phyloP scores from a whole-genome alignment of 92 coral and sea anemone species.

The Scolanthus callimorphus region DNA sequence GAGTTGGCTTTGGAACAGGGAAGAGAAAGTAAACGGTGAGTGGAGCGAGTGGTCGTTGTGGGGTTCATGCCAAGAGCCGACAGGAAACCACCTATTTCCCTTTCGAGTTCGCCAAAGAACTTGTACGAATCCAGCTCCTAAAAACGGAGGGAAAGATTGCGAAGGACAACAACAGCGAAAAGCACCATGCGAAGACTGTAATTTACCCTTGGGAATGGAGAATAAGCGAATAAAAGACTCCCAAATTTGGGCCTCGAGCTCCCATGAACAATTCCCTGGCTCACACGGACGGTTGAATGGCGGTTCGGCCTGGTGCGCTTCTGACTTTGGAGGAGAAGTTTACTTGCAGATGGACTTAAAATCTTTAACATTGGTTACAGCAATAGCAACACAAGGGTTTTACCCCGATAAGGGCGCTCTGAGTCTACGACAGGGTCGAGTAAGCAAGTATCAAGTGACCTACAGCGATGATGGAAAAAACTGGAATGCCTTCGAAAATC shows the following conservation, averaged over 20 bases:
- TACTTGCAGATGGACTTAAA: slow-evolving; percentile 74
- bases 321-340: slow-evolving; percentile 30
- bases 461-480: slow-evolving; percentile 67
- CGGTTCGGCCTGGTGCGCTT: slow-evolving; percentile 83
- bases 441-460: slow-evolving; percentile 71
- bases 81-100: slow-evolving; percentile 35
- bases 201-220: slow-evolving; percentile 70
- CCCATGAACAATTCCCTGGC: slow-evolving; percentile 69
- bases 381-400: slow-evolving; percentile 83
- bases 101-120: slow-evolving; percentile 61
- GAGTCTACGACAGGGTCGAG: slow-evolving; percentile 74
- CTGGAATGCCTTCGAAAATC: slow-evolving; percentile 56
- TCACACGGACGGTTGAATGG: slow-evolving; percentile 60
- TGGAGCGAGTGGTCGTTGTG: slow-evolving; percentile 80
- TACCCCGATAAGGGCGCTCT: slow-evolving; percentile 45
- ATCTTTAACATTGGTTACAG: slow-evolving; percentile 51
- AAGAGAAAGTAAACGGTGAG: slow-evolving; percentile 59
- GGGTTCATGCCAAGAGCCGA: slow-evolving; percentile 62
- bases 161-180: slow-evolving; percentile 53
- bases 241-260: slow-evolving; percentile 53
- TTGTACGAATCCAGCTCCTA: slow-evolving; percentile 75
- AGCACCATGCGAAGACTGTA: slow-evolving; percentile 63
- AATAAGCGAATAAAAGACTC: slow-evolving; percentile 48
- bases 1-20: slow-evolving; percentile 23
- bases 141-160: slow-evolving; percentile 68